Conservation (phyloP, 2,797 vertebrate species). For the Mormyrops boulengeri region DNA sequence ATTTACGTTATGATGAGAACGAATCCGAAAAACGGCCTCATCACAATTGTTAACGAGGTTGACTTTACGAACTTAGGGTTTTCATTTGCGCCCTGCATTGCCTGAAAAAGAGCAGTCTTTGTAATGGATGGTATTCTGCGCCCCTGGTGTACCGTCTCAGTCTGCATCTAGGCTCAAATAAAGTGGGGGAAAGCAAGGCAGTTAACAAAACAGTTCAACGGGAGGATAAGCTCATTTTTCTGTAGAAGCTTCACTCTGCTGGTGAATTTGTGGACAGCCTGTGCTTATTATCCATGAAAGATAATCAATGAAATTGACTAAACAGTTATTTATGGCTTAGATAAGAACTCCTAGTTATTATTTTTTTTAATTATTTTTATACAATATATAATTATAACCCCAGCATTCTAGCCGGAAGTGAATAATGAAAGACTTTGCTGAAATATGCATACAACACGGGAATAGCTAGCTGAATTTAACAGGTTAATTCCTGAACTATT, state of each 20-base stretch:
- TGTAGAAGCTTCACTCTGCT: neutral
- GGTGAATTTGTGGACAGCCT: neutral
- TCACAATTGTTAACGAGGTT: neutral
- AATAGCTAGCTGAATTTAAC: neutral
- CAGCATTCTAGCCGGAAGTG: neutral
- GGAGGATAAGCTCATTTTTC: neutral
- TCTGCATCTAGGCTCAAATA: neutral
- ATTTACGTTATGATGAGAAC: neutral
- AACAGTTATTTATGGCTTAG: neutral
- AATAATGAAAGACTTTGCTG: neutral
- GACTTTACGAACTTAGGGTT: neutral
- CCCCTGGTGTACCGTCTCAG: no score
- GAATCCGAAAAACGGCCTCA: neutral
- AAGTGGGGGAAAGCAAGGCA: neutral
- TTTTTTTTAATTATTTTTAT: neutral
- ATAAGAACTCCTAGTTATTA: neutral
- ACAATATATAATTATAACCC: neutral
- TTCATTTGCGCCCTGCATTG: neutral
- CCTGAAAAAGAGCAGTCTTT: neutral
- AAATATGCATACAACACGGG: neutral
- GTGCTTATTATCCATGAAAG: neutral
- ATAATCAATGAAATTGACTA: conserved; percentile 3
- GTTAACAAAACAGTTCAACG: neutral
- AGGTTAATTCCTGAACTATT: neutral
- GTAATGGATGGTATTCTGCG: neutral